These are phyloP conservation scores for Hyperopisus bebe DNA, from an alignment of 2,113 vertebrate genomes.

Conservation along the genomic window DNA sequence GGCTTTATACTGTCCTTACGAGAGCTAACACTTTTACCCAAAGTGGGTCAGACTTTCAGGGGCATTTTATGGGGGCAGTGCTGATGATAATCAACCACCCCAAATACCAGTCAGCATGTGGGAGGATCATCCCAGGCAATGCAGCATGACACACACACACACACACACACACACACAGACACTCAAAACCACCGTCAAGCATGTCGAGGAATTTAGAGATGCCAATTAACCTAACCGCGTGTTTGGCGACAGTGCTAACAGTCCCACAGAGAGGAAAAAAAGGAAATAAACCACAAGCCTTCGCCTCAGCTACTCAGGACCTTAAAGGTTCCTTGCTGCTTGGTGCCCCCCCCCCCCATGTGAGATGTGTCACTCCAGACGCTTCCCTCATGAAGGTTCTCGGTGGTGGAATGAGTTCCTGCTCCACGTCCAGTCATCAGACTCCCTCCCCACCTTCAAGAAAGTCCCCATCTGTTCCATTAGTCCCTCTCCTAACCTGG, in stretches of 20 bases:
- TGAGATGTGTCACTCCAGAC: not conserved
- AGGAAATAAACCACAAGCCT: not conserved
- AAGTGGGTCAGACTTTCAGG: not conserved
- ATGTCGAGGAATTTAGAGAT: not conserved
- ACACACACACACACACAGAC: not conserved
- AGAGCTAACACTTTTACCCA: not conserved
- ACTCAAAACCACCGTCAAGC: not conserved
- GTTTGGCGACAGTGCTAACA: not conserved
- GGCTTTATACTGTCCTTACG: not conserved
- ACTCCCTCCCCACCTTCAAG: not conserved
- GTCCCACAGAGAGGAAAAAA: not conserved
- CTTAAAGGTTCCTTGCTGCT: not conserved
- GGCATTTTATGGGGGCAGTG: not conserved
- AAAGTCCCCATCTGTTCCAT: not conserved
- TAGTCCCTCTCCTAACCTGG: not conserved
- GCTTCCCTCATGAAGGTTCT: not conserved
- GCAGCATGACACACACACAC: not conserved
- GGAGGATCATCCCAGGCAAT: not conserved
- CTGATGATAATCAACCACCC: not conserved
- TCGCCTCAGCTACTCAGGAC: no score
- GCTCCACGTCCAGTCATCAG: not conserved
- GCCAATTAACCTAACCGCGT: not conserved
- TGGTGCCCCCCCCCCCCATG: not conserved
- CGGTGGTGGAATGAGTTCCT: not conserved
- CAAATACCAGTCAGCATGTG: not conserved